These are phyloP conservation scores for Scyliorhinus canicula DNA, from an alignment of 2,797 vertebrate genomes.

Conservation along the genomic window DNA sequence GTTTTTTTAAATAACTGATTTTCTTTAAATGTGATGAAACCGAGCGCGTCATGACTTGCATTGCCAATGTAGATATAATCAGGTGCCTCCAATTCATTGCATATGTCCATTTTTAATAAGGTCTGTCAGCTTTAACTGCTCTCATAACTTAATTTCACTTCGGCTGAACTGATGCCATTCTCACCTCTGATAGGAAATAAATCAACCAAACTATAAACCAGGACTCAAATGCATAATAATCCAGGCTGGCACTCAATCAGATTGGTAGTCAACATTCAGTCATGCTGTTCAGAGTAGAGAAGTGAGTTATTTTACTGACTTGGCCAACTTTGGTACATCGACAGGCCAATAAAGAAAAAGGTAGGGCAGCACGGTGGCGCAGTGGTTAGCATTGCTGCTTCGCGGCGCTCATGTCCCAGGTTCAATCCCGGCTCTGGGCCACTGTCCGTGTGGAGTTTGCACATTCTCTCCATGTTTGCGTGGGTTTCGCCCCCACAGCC, in stretches of 20 bases:
- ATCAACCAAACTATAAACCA: not conserved
- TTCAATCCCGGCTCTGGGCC: too few relatives aligned
- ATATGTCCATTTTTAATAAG: not conserved
- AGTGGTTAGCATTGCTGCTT: too few relatives aligned
- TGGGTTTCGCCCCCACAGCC: too few relatives aligned
- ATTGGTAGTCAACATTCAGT: not conserved
- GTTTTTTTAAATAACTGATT: not conserved
- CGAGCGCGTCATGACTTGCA: too few relatives aligned
- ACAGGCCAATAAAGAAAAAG: too few relatives aligned
- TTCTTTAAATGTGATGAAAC: not conserved
- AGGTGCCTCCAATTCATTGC: not conserved
- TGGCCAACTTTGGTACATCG: not conserved
- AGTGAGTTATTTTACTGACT: not conserved
- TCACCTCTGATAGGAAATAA: not conserved
- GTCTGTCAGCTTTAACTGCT: not conserved
- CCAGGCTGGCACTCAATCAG: not conserved
- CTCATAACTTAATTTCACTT: not conserved
- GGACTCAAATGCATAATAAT: not conserved
- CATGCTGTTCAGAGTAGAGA: not conserved
- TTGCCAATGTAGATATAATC: not conserved
- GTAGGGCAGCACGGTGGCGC: too few relatives aligned
- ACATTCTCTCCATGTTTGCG: too few relatives aligned
- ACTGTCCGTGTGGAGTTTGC: too few relatives aligned
- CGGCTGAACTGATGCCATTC: not conserved
- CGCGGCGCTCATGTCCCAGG: too few relatives aligned